Evolutionary conservation across 2,888 invertebrate genomes (phyloP).

Genomic region (Lasioglossum pauxillum): DNA sequence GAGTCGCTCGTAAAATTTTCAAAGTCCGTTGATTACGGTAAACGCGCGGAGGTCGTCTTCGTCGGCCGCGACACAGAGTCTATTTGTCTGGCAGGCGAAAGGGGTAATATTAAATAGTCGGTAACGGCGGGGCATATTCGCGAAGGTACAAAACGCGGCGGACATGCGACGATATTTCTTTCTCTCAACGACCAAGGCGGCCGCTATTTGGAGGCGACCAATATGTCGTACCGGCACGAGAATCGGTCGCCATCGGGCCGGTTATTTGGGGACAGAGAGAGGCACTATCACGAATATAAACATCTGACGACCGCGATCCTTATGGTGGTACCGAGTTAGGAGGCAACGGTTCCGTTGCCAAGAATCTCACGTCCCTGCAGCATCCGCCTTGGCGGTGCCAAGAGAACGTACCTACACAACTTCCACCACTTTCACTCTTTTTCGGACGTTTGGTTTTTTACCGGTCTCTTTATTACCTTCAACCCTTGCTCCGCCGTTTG

Average conservation of each 20-base stretch:
- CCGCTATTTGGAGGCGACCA: constrained; percentile 69
- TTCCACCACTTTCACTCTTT: constrained; percentile 14
- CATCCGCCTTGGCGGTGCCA: constrained; percentile 72
- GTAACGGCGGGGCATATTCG: constrained; percentile 26
- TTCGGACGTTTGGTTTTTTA: not conserved
- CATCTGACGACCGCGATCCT: constrained; percentile 76
- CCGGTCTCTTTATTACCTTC: not conserved
- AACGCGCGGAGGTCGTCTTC: not conserved
- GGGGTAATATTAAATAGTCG: constrained; percentile 36
- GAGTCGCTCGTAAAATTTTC: constrained; percentile 51
- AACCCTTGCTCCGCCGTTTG: not conserved
- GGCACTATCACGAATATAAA: constrained; percentile 76
- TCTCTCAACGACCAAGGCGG: constrained; percentile 61
- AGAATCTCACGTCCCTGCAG: constrained; percentile 74
- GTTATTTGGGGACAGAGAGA: constrained; percentile 75
- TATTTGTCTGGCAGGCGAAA: constrained; percentile 42
- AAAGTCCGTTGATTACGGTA: constrained; percentile 35
- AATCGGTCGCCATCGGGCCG: constrained; percentile 71
- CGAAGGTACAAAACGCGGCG: constrained; percentile 39
- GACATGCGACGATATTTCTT: constrained; percentile 67
- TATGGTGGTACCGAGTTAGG: constrained; percentile 73
- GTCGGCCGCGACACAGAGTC: constrained; percentile 16
- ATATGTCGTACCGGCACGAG: constrained; percentile 65
- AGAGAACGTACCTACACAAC: constrained; percentile 56
- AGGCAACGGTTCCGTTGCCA: constrained; percentile 72